Evolutionary conservation across 2,888 invertebrate species (phyloP), one percentile per base, ranked within the genome.

Genomic region (Lithophane semibrunnea): DNA sequence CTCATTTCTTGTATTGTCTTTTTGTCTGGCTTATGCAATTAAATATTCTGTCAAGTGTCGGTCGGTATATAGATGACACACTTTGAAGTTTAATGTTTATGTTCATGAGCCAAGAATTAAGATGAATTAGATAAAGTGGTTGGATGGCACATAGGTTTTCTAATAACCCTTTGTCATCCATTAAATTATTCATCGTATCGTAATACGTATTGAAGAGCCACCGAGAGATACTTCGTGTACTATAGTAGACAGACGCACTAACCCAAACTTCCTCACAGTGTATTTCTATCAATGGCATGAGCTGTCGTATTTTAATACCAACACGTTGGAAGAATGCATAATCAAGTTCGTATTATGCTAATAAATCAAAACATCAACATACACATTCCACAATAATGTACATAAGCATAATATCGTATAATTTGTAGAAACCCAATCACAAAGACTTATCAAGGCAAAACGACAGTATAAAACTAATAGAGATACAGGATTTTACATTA

Each of bases 1-100:
- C 75, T 75, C 37, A 69, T 76, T 84, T 68, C 42, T 67, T 67
- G 44, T 37, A 42, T 83, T 54, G 64, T 70, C 64, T 66, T 76
- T 67, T 42, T n/a, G 49, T 72, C 68, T 56, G n/a, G 37, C 66
- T 69, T 64, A 69, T 77, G 63, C 29, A 82, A 63, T 80, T 65
- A 58, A 64, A 68, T 44, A 68, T 58, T 75, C 56, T 44, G 7
- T 24, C 21, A 64, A 58, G 56, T 44, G 18, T 68, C 9, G 60
- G 44, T n/a, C 37, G 52, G 16, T 54, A 42, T 56, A 63, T 63
- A 60, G 56, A 56, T 79, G 61, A 21, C 67, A 72, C 44, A 75
- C 18, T 77, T 52, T 37, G 8, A 49, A 56, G 37, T 65, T 24
- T 37, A 24, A 18, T 56, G 8, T 52, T 37, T 29, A 76, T 52